Evolutionary conservation across 2,113 vertebrate genomes (phyloP).

Genomic region (Bothrops jararaca): DNA sequence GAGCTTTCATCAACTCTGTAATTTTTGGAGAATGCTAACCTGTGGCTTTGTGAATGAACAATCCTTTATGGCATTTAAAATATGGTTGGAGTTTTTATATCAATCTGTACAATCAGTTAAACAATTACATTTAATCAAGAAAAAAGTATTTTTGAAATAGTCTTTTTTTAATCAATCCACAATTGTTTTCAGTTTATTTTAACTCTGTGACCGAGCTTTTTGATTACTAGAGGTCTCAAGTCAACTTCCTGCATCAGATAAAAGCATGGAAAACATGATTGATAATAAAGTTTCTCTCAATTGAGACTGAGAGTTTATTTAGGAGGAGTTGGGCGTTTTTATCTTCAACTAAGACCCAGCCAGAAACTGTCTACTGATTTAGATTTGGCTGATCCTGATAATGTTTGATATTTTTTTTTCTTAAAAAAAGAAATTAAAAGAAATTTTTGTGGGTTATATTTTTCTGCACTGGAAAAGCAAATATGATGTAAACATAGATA

Average conservation of each 20-base stretch:
- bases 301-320: neutral
- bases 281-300: neutral
- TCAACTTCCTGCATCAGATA: neutral
- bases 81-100: neutral
- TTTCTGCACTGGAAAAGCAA: neutral
- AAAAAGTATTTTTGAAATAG: neutral
- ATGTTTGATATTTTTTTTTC: neutral
- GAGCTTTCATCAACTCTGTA: neutral
- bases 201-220: neutral
- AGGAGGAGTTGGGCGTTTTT: neutral
- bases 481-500: neutral
- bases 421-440: neutral
- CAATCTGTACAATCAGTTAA: fast-evolving
- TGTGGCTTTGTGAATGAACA: neutral
- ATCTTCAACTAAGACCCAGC: neutral
- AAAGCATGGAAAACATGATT: neutral
- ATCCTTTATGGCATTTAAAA: neutral
- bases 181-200: neutral
- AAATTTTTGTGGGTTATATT: neutral
- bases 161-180: neutral
- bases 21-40: neutral
- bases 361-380: neutral
- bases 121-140: neutral
- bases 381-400: neutral
- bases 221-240: neutral